Base-by-base conservation (phyloP, 1,140 invertebrate species). In the Formica exsecta region DNA sequence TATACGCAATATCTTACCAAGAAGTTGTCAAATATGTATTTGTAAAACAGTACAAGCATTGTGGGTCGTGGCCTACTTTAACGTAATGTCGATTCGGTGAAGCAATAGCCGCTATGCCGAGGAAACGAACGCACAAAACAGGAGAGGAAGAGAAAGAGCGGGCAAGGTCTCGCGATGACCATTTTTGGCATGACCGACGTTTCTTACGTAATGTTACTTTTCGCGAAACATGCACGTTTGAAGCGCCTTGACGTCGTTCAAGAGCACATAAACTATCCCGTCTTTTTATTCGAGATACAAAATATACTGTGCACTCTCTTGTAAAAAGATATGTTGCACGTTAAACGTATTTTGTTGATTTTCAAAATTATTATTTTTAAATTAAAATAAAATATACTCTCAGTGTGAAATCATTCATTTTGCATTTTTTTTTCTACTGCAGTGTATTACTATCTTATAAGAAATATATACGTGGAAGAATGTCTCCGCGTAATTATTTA, bases 131-230 rank as follows among this genome's bases (percentile, higher is more conserved):
- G 25, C 36, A 11, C 13, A 68, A 84, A 76, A 61, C 54, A n/a
- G 19, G n/a, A n/a, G 22, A 25, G 44, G 61, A 44, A 9, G 25
- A 29, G 51, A 59, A 54, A 59, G 29, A n/a, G 57, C 32, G 48
- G n/a, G 6, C 59, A 59, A 75, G 86, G 61, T 62, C 83, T 70
- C 16, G 29, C 32, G 36, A 57, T 25, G 57, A 59, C 38, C 59
- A 76, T 77, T 84, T 84, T 48, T 29, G 62, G 44, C 25, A 76
- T 38, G 86, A 84, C 59, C 61, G 51, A 61, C 6, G 51, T 54
- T 54, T 68, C 61, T 88, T 87, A 71, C 61, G 41, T 76, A 79
- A 85, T 65, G 19, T 22, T 81, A 38, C 32, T 25, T 73, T 88
- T 79, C 76, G 59, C 73, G 80, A 89, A 77, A 51, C 65, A 8